phyloP scores from a whole-genome alignment of 2,888 invertebrate species.

The Sycophila texana region DNA sequence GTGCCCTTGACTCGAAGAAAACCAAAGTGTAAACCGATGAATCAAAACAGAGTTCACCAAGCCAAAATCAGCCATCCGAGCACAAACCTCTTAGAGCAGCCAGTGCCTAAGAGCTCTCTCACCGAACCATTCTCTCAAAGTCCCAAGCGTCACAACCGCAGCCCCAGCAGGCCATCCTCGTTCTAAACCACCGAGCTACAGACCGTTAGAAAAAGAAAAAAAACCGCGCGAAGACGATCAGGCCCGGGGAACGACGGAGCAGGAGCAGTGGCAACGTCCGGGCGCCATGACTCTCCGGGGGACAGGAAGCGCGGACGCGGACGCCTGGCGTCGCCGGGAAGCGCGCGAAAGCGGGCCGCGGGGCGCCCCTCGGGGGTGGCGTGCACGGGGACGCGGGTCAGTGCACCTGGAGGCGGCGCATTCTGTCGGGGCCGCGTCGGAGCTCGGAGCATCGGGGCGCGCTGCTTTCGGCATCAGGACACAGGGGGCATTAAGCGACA shows the following conservation, averaged over 20 bases:
- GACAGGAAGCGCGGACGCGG: not conserved
- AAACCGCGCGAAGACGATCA: not conserved
- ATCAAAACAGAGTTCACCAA: not conserved
- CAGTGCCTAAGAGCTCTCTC: not conserved
- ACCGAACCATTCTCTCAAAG: not conserved
- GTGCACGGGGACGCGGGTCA: not conserved
- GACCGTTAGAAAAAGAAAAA: too few relatives aligned
- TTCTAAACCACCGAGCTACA: not conserved
- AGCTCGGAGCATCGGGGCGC: constrained; percentile 45
- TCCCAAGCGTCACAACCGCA: not conserved
- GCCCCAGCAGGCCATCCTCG: not conserved
- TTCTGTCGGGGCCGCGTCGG: constrained; percentile 61
- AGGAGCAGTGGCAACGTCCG: constrained; percentile 2
- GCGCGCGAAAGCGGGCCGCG: not conserved
- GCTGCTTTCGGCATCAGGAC: constrained; percentile 76
- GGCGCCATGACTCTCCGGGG: constrained; percentile 55
- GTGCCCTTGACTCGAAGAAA: too few relatives aligned
- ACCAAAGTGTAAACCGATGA: not conserved
- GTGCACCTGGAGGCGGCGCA: not conserved
- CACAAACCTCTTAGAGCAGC: not conserved
- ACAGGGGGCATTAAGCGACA: constrained; percentile 82
- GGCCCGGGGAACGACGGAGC: not conserved
- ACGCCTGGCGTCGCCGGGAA: not conserved
- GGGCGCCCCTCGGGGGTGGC: not conserved
- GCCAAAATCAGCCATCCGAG: too few relatives aligned